Percentiles rank a stretch among this genome's conserved stretches.
Conservation (phyloP, 2,113 vertebrate species). For the Lonchura striata region DNA sequence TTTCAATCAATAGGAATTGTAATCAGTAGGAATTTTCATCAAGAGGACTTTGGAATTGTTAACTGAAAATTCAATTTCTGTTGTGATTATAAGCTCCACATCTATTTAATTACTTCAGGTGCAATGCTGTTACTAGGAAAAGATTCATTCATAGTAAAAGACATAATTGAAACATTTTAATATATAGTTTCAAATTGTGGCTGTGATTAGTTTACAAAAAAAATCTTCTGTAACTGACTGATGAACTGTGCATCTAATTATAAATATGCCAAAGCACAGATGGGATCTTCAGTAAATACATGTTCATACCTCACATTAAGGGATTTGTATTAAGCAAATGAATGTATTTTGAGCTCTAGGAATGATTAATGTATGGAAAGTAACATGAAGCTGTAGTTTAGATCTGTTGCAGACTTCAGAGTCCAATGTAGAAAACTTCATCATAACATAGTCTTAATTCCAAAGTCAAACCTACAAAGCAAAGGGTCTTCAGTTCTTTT, state of each 20-base stretch:
- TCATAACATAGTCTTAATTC: not conserved
- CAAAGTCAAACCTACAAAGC: not conserved
- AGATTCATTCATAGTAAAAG: not conserved
- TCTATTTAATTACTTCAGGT: slow-evolving; percentile 26
- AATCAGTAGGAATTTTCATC: slow-evolving; percentile 16
- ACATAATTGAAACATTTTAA: not conserved
- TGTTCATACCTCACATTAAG: not conserved
- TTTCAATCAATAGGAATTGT: slow-evolving; percentile 34
- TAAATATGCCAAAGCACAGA: not conserved
- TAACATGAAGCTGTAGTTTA: not conserved
- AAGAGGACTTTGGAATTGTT: slow-evolving; percentile 7
- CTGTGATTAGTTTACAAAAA: not conserved
- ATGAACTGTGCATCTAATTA: not conserved
- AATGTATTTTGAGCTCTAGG: slow-evolving; percentile 11
- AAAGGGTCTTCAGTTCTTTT: not conserved
- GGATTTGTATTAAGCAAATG: not conserved
- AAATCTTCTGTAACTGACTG: not conserved
- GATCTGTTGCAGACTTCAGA: not conserved
- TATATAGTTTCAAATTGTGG: not conserved
- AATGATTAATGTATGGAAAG: not conserved
- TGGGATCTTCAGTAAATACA: slow-evolving; percentile 9
- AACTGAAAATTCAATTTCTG: slow-evolving; percentile 38
- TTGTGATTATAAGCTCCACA: not conserved
- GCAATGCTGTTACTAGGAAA: not conserved
- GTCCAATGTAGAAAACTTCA: not conserved